Evolutionary conservation across 2,113 vertebrate species (phyloP).

Genomic region (Corythornis vintsioides): DNA sequence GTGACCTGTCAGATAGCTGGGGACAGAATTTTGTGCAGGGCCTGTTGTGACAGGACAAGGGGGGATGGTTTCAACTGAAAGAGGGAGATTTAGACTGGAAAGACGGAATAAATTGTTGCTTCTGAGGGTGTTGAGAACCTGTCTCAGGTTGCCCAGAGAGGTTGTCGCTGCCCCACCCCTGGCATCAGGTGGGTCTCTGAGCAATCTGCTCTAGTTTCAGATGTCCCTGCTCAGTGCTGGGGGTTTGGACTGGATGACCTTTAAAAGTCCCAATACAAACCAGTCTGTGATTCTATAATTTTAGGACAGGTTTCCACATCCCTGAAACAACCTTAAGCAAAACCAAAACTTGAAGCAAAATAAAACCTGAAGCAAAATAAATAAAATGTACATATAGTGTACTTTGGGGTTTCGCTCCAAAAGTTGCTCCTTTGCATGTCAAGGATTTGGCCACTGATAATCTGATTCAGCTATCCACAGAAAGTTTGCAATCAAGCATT

Average conservation of each 20-base stretch:
- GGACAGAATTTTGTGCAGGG: no score
- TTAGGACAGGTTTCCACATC: background rate
- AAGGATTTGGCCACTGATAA: background rate
- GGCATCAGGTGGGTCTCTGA: background rate
- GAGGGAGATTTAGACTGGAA: background rate
- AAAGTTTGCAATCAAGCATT: background rate
- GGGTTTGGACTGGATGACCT: background rate
- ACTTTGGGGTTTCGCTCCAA: background rate
- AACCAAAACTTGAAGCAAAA: background rate
- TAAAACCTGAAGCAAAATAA: background rate
- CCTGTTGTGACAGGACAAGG: no score
- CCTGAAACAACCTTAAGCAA: background rate
- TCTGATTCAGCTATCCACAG: background rate
- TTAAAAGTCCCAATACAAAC: background rate
- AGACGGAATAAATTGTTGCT: background rate
- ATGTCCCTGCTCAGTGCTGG: background rate
- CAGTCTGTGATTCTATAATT: background rate
- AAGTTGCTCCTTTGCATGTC: rapidly evolving
- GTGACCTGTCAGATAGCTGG: no score
- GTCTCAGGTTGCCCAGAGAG: background rate
- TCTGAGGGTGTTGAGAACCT: background rate
- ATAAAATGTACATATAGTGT: no score
- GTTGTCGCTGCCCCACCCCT: background rate
- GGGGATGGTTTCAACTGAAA: no score
- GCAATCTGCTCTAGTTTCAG: background rate